A percentile compares a stretch with the other conserved stretches of the same genome.
Evolutionary conservation across 1,140 invertebrate genomes (phyloP).

Genomic region (Macrobrachium nipponense): DNA sequence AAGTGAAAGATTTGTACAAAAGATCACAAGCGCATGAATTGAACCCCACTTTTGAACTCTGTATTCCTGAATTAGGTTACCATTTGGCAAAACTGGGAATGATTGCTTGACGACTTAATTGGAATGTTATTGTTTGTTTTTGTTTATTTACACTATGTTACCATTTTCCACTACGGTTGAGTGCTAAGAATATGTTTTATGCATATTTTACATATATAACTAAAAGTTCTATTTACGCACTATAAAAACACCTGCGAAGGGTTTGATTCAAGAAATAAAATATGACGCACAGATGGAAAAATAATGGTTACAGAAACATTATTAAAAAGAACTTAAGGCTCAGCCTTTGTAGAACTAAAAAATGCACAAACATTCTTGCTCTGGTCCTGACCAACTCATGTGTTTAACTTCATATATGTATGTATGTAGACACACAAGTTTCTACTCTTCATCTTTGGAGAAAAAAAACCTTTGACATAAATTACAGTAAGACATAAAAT

Average conservation of each 20-base stretch:
- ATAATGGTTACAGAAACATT: too few species aligned
- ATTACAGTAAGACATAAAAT: too few species aligned
- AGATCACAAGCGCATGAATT: slow-evolving; percentile 6
- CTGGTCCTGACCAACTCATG: not conserved
- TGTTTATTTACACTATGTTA: not conserved
- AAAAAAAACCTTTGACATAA: too few species aligned
- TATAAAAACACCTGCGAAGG: not conserved
- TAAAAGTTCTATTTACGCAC: not conserved
- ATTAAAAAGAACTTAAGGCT: too few species aligned
- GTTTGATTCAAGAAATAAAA: not conserved
- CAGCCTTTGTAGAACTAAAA: too few species aligned
- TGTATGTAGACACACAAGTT: not conserved
- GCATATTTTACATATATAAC: not conserved
- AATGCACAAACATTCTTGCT: too few species aligned
- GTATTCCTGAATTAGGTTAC: slow-evolving; percentile 43
- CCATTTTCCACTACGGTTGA: not conserved
- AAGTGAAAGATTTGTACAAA: slow-evolving; percentile 1
- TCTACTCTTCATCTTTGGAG: too few species aligned
- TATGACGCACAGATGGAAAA: too few species aligned
- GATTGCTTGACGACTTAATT: slow-evolving; percentile 1
- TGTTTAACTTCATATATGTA: not conserved
- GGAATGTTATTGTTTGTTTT: slow-evolving; percentile 13
- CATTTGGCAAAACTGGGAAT: slow-evolving; percentile 42
- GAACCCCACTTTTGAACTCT: slow-evolving; percentile 23
- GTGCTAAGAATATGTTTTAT: not conserved